Percentiles rank a stretch among this genome's conserved stretches.
Evolutionary conservation across 2,113 vertebrate genomes (phyloP).

Genomic region (Tautogolabrus adspersus): DNA sequence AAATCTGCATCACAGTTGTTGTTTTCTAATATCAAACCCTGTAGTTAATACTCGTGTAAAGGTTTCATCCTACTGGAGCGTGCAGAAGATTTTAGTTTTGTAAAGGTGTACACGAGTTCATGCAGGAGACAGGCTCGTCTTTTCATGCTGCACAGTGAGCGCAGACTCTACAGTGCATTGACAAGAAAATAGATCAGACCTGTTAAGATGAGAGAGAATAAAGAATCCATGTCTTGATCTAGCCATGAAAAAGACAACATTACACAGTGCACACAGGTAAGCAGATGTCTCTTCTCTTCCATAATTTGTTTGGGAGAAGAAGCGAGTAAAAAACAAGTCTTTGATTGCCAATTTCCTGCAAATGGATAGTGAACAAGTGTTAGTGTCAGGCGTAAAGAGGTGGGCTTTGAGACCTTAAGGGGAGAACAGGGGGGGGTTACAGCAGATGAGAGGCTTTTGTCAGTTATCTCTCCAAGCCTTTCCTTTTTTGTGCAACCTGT

Average conservation of each 20-base stretch:
- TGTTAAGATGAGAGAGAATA: slow-evolving; percentile 38
- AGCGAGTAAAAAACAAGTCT: slow-evolving; percentile 24
- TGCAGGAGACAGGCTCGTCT: slow-evolving; percentile 5
- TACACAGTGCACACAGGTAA: slow-evolving; percentile 34
- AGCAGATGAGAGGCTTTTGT: slow-evolving; percentile 2
- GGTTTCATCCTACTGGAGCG: background rate
- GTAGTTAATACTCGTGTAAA: background rate
- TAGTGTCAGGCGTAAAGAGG: slow-evolving; percentile 61
- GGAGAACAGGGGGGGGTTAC: background rate
- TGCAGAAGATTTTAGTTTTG: background rate
- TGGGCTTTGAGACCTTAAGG: slow-evolving; percentile 10
- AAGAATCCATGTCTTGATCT: slow-evolving; percentile 39
- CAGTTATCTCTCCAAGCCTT: slow-evolving; percentile 32
- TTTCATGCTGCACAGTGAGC: slow-evolving; percentile 11
- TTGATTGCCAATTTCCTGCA: slow-evolving; percentile 60
- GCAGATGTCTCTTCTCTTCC: slow-evolving; percentile 55
- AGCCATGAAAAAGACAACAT: slow-evolving; percentile 26
- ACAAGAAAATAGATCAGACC: slow-evolving; percentile 22
- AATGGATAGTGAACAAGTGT: slow-evolving; percentile 52
- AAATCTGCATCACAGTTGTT: background rate
- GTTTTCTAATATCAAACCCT: background rate
- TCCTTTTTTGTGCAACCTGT: slow-evolving; percentile 28
- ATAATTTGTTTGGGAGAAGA: slow-evolving; percentile 35
- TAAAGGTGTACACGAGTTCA: background rate
- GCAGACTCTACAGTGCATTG: slow-evolving; percentile 23